A percentile compares a stretch with the other conserved stretches of the same genome.
Conservation (phyloP, 2,113 vertebrate genomes). For the Pseudorhombus dupliciocellatus region DNA sequence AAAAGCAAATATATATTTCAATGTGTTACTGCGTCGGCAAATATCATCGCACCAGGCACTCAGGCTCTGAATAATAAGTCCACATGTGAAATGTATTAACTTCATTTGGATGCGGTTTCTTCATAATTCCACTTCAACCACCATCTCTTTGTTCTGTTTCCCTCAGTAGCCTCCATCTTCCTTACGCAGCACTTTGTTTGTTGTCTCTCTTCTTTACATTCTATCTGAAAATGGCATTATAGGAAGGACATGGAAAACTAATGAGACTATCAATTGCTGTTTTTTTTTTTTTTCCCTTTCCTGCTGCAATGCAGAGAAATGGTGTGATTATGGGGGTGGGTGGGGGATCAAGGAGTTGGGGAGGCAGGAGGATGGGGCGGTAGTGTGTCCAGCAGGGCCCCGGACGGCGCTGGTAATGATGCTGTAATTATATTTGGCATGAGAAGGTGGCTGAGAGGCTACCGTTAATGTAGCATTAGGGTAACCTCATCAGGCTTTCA, state of each 20-base stretch:
- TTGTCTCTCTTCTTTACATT: conserved; percentile 43
- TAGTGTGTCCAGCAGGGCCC: conserved; percentile 39
- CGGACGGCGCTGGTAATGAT: conserved; percentile 60
- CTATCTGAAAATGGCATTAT: conserved; percentile 43
- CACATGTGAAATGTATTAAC: neutral
- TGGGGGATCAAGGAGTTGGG: conserved; percentile 27
- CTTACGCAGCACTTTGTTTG: conserved; percentile 58
- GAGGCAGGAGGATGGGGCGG: conserved; percentile 6
- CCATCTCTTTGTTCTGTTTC: neutral
- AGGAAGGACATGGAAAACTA: conserved; percentile 58
- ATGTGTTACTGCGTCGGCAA: neutral
- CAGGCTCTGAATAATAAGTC: neutral
- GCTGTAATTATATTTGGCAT: conserved; percentile 78
- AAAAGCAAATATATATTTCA: conserved; percentile 8
- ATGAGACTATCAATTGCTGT: conserved; percentile 59
- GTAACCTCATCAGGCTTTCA: conserved; percentile 71
- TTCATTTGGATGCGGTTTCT: neutral
- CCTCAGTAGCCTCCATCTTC: conserved; percentile 1
- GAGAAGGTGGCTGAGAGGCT: conserved; percentile 62
- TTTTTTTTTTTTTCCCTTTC: conserved; percentile 5
- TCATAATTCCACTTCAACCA: neutral
- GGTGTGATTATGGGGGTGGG: conserved; percentile 20
- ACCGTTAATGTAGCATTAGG: conserved; percentile 66
- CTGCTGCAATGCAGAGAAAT: conserved; percentile 69
- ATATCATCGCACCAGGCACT: conserved; percentile 2